Conservation (phyloP, 2,797 vertebrate species). For the Ctenochaetus hawaiiensis region DNA sequence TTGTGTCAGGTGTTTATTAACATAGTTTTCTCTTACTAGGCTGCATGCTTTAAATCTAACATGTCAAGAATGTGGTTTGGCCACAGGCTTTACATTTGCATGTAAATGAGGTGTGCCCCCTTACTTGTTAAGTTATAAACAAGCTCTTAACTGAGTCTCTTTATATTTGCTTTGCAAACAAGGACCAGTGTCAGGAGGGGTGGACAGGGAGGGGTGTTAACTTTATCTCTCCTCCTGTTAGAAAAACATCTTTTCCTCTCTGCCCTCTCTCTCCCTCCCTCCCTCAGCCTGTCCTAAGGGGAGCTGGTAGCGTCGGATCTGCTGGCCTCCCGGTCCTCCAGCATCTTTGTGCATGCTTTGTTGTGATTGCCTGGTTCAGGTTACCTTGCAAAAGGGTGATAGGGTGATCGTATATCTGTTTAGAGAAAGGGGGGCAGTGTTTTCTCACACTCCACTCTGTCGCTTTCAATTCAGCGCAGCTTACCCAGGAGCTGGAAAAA, state of each 20-base stretch:
- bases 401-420: constrained; percentile 78
- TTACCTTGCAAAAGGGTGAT: constrained; percentile 75
- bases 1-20: not conserved
- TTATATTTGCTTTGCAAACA: constrained; percentile 76
- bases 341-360: constrained; percentile 81
- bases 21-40: constrained; percentile 18
- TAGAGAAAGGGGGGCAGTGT: constrained; percentile 77
- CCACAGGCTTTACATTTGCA: constrained; percentile 30
- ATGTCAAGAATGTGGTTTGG: constrained; percentile 23
- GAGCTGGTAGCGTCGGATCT: constrained; percentile 51
- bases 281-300: not conserved
- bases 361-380: constrained; percentile 80
- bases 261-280: constrained; percentile 1
- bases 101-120: constrained; percentile 35
- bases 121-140: constrained; percentile 60
- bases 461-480: constrained; percentile 50
- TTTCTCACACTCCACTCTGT: constrained; percentile 84
- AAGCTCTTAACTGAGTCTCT: constrained; percentile 29
- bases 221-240: constrained; percentile 13
- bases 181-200: constrained; percentile 30
- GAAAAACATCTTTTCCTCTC: constrained; percentile 27
- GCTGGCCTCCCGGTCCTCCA: constrained; percentile 49
- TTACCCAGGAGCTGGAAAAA: constrained; percentile 66
- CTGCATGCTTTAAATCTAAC: constrained; percentile 15
- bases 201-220: constrained; percentile 31